Evolutionary conservation across 1,140 invertebrate species (phyloP).

Genomic region (Cotesia glomerata): DNA sequence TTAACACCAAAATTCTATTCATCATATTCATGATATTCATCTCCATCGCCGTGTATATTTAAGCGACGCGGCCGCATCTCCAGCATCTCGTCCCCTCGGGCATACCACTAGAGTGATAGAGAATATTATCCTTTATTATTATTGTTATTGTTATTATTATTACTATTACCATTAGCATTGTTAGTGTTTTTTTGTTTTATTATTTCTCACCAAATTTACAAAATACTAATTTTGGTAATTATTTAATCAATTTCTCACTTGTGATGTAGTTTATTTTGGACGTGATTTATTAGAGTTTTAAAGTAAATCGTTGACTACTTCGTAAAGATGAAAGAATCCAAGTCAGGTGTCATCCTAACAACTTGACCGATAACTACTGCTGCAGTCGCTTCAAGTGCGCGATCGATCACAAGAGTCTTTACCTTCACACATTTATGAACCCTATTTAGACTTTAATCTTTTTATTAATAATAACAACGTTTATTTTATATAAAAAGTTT

Average conservation of each 20-base stretch:
- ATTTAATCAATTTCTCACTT: too few species aligned
- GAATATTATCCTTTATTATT: too few species aligned
- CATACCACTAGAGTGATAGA: too few species aligned
- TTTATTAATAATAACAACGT: neutral
- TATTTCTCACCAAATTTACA: too few species aligned
- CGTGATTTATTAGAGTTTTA: neutral
- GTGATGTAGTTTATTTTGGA: too few species aligned
- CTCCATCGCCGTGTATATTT: constrained; percentile 27
- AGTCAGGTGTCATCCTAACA: neutral
- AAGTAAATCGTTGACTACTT: neutral
- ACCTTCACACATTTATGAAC: neutral
- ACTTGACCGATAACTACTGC: neutral
- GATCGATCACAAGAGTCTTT: neutral
- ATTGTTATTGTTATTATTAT: too few species aligned
- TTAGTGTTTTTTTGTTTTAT: too few species aligned
- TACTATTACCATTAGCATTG: too few species aligned
- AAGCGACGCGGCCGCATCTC: constrained; percentile 7
- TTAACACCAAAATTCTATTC: constrained; percentile 34
- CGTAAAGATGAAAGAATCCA: neutral
- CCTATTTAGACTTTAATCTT: neutral
- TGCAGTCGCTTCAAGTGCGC: neutral
- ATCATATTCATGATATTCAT: constrained; percentile 35
- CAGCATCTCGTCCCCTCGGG: too few species aligned
- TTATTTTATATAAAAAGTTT: neutral
- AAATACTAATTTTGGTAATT: too few species aligned